Base-by-base conservation (phyloP, 1,140 invertebrate species). In the Papilio aristodemus region DNA sequence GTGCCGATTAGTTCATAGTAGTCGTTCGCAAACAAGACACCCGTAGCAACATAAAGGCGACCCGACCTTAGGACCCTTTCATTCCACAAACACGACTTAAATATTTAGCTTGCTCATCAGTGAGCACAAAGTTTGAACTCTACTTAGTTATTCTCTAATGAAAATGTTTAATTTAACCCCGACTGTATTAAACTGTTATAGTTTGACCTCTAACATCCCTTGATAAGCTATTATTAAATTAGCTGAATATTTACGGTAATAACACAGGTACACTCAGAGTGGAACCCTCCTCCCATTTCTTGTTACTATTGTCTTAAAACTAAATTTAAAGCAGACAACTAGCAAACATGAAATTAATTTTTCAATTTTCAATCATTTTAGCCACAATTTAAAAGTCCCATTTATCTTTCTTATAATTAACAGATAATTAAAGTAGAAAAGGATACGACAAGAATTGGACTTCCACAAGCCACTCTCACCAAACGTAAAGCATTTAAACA, bases 131-230 rank as follows among this genome's bases (percentile, higher is more conserved):
- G 25, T 66, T 66, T 41, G 38, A 43, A 64, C 63, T 27, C 25
- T 46, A 50, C 22, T 46, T 66, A 32, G 63, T 50, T 66, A 66
- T 66, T 50, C 41, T 66, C 19, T 46, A 66, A 66, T 66, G 63
- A 46, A 66, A 66, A 46, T 46, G 39, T 27, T 66, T 66, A 66
- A 66, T 66, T 27, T 43, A 66, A n/a, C 13, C 62, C 17, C n/a
- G 25, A 10, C 25, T 66, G 39, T 66, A 32, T 32, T 32, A 50
- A 50, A 50, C 46, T 50, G 60, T 39, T 38, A 13, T 22, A 39
- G 60, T 62, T 62, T 38, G 37, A 63, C 60, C 60, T 39, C 37
- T 39, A 13, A 63, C 37, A 39, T 63, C 10, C 37, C 60, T 41
- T 25, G 19, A 13, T 22, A 63, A 19, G 37, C 19, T 63, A 17